phyloP scores from a whole-genome alignment of 2,113 vertebrate species.

The Grantiella picta region DNA sequence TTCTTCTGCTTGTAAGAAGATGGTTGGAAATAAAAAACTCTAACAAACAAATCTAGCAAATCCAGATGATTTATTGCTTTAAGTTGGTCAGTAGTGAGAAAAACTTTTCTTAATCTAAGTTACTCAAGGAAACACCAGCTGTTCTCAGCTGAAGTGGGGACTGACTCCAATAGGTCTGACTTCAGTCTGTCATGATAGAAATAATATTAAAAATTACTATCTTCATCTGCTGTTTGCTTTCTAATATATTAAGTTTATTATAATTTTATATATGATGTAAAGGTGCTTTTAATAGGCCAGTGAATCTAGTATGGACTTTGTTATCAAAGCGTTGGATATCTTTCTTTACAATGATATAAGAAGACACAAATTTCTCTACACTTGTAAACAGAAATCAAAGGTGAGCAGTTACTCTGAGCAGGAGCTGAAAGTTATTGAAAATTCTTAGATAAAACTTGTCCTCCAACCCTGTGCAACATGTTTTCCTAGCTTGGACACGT shows the following conservation, averaged over 20 bases:
- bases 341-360: background rate
- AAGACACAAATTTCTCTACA: background rate
- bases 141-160: background rate
- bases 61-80: background rate
- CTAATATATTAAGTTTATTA: background rate
- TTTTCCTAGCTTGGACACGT: background rate
- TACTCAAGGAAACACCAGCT: background rate
- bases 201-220: background rate
- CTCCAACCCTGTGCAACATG: background rate
- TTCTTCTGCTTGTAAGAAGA: background rate
- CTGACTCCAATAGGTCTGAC: background rate
- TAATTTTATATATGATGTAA: background rate
- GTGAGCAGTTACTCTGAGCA: background rate
- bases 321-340: background rate
- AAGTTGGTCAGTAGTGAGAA: background rate
- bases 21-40: background rate
- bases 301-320: background rate
- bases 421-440: background rate
- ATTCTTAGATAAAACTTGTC: background rate
- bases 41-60: background rate
- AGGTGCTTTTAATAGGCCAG: background rate
- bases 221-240: background rate
- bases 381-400: background rate
- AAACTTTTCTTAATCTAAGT: background rate
- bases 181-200: background rate